Evolutionary conservation across 2,888 invertebrate genomes (phyloP).

Genomic region (Zygogramma bicolorata): DNA sequence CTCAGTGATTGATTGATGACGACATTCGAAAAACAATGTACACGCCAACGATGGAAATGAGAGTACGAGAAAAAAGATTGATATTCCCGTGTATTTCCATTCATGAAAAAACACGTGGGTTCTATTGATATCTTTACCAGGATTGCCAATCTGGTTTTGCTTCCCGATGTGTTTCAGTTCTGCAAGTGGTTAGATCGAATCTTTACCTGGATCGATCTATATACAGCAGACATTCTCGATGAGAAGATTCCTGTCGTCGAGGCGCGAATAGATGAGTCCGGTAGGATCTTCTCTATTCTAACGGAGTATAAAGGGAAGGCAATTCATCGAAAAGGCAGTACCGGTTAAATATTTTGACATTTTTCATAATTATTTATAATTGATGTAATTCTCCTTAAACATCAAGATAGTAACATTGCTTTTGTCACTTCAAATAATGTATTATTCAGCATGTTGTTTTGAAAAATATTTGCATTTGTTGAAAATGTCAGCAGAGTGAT

Average conservation of each 20-base stretch:
- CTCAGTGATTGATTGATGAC: neutral
- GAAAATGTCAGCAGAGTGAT: too few relatives aligned
- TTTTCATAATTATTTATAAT: too few relatives aligned
- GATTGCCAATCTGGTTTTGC: too few relatives aligned
- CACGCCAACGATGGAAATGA: neutral
- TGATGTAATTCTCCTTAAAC: neutral
- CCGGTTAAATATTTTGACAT: too few relatives aligned
- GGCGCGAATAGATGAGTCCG: too few relatives aligned
- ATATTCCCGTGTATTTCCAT: neutral
- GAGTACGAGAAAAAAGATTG: neutral
- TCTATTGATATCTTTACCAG: neutral
- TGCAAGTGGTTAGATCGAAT: too few relatives aligned
- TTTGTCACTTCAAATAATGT: slow-evolving; percentile 7
- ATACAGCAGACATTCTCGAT: too few relatives aligned
- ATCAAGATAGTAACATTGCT: slow-evolving; percentile 12
- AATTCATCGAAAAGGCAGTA: too few relatives aligned
- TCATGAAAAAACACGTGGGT: neutral
- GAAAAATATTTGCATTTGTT: neutral
- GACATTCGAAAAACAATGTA: slow-evolving; percentile 2
- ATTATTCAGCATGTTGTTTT: neutral
- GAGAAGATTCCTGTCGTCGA: too few relatives aligned
- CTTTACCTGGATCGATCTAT: too few relatives aligned
- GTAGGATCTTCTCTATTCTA: too few relatives aligned
- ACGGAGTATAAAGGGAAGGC: too few relatives aligned
- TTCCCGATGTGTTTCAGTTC: neutral